phyloP scores from a whole-genome alignment of 2,113 vertebrate genomes.

The Gymnorhina tibicen region DNA sequence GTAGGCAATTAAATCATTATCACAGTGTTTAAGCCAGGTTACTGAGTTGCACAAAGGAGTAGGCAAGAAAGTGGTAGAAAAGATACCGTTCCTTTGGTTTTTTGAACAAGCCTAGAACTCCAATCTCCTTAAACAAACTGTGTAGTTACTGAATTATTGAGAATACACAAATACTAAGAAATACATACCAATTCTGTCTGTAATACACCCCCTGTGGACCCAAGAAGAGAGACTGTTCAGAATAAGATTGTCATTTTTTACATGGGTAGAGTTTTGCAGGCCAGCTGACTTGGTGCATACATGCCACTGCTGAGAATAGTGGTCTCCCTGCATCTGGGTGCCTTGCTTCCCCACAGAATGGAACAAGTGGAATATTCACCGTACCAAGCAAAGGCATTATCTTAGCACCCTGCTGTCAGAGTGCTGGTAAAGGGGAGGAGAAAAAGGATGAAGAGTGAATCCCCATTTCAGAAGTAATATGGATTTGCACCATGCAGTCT shows the following conservation, averaged over 20 bases:
- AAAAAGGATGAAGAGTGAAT: neutral
- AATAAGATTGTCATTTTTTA: neutral
- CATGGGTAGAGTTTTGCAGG: neutral
- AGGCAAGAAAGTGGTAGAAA: neutral
- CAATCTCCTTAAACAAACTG: neutral
- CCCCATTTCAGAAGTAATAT: neutral
- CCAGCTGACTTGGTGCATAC: neutral
- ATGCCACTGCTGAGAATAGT: neutral
- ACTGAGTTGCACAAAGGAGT: neutral
- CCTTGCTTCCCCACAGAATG: neutral
- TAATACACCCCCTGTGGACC: neutral
- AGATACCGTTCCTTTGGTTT: fast-evolving
- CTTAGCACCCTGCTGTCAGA: neutral
- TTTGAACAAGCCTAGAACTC: neutral
- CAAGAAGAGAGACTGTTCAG: neutral
- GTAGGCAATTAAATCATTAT: neutral
- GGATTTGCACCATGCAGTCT: neutral
- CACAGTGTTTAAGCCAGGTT: neutral
- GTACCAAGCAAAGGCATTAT: neutral
- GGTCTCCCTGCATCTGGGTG: neutral
- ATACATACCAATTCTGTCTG: neutral
- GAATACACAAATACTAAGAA: neutral
- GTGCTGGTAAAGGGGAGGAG: neutral
- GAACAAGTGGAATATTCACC: neutral
- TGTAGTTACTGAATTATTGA: neutral